Conservation (phyloP, 2,888 invertebrate species). For the Drosophila peninsularis region DNA sequence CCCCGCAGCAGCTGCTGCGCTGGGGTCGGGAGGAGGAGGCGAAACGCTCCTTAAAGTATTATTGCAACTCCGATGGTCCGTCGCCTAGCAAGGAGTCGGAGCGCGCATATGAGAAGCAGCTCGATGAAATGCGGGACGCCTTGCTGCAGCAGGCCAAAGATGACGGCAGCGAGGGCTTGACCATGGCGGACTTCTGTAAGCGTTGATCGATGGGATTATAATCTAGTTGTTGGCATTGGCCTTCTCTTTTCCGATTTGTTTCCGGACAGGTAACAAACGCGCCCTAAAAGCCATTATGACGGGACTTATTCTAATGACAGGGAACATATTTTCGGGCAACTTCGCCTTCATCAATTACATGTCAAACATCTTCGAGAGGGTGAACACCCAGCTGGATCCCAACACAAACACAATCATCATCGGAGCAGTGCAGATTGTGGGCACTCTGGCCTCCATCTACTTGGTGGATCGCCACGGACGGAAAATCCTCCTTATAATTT, state of each 20-base stretch:
- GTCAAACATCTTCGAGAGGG: conserved; percentile 73
- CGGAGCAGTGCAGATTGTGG: conserved; percentile 76
- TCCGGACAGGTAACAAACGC: conserved; percentile 51
- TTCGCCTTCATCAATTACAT: conserved; percentile 80
- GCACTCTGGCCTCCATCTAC: conserved; percentile 66
- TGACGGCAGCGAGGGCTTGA: conserved; percentile 21
- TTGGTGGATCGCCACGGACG: conserved; percentile 77
- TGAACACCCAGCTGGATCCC: conserved; percentile 72
- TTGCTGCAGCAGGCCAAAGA: conserved; percentile 47
- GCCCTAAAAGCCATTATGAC: conserved; percentile 66
- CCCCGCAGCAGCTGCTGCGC: conserved; percentile 68
- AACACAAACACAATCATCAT: conserved; percentile 79
- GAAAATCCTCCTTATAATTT: conserved; percentile 67
- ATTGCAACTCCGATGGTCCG: conserved; percentile 61
- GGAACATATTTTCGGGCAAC: conserved; percentile 71
- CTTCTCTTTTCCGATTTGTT: background rate
- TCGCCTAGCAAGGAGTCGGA: conserved; percentile 54
- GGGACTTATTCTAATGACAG: conserved; percentile 65
- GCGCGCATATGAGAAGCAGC: conserved; percentile 56
- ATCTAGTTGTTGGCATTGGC: background rate
- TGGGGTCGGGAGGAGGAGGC: conserved; percentile 60
- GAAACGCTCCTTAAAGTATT: conserved; percentile 63
- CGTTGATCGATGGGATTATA: background rate
- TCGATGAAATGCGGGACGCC: conserved; percentile 51
- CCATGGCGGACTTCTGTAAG: conserved; percentile 66